phyloP scores from a whole-genome alignment of 2,888 invertebrate species.

The Drosophila barbarae region DNA sequence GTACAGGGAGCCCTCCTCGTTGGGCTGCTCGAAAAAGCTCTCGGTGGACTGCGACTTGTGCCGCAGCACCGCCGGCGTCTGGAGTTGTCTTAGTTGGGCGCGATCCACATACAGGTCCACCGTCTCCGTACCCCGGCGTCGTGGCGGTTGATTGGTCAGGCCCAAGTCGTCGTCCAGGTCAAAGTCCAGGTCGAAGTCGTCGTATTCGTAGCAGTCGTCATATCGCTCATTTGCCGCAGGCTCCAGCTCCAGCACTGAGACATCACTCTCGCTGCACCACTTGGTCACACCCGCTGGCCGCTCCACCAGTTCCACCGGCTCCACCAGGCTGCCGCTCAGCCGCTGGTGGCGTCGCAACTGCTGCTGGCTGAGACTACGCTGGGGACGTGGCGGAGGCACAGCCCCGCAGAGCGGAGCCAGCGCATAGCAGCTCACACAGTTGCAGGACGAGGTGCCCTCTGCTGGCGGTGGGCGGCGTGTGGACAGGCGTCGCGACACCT shows the following conservation, averaged over 20 bases:
- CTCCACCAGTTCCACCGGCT: slow-evolving; percentile 32
- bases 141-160: slow-evolving; percentile 24
- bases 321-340: slow-evolving; percentile 67
- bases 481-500: slow-evolving; percentile 58
- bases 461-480: slow-evolving; percentile 46
- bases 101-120: slow-evolving; percentile 58
- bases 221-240: slow-evolving; percentile 39
- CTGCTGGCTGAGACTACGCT: slow-evolving; percentile 77
- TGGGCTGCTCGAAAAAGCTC: slow-evolving; percentile 79
- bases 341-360: slow-evolving; percentile 76
- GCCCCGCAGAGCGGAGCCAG: slow-evolving; percentile 76
- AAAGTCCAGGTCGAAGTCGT: slow-evolving; percentile 71
- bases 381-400: slow-evolving; percentile 69
- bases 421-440: slow-evolving; percentile 77
- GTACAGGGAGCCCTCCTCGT: slow-evolving; percentile 76
- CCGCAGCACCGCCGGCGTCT: slow-evolving; percentile 56
- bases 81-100: slow-evolving; percentile 58
- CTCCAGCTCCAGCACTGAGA: slow-evolving; percentile 66
- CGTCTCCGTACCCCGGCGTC: slow-evolving; percentile 25
- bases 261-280: slow-evolving; percentile 79
- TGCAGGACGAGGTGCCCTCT: slow-evolving; percentile 57
- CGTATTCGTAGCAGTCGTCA: slow-evolving; percentile 60
- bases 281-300: slow-evolving; percentile 61
- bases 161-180: slow-evolving; percentile 58
- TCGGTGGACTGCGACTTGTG: slow-evolving; percentile 78